Percentiles rank a stretch among this genome's conserved stretches.
phyloP scores from a whole-genome alignment of 2,888 invertebrate species.

The Slavum lentiscoides region DNA sequence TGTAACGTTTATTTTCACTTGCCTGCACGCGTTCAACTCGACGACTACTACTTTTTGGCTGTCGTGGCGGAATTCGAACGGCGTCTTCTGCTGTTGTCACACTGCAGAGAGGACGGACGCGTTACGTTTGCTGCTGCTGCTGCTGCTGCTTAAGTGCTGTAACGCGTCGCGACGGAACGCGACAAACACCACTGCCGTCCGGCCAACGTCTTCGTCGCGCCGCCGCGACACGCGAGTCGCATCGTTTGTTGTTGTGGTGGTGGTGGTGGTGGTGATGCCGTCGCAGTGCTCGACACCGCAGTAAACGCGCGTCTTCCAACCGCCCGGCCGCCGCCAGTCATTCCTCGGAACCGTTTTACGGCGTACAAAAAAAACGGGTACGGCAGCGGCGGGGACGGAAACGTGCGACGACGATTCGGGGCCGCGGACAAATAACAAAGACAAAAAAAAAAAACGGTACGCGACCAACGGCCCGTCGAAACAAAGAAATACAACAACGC shows the following conservation, averaged over 20 bases:
- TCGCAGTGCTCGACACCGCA: neutral
- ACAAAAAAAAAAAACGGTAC: neutral
- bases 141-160: constrained; percentile 2
- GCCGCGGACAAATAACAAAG: neutral
- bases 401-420: too few species aligned
- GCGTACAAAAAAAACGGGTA: neutral
- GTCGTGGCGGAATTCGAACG: too few species aligned
- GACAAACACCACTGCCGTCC: constrained; percentile 47
- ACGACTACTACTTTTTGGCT: too few species aligned
- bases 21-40: too few species aligned
- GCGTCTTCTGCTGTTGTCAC: too few species aligned
- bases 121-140: neutral
- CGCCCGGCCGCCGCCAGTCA: constrained; percentile 6
- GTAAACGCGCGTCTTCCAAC: neutral
- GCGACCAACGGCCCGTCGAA: neutral
- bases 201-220: neutral
- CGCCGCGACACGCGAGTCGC: neutral
- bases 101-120: too few species aligned
- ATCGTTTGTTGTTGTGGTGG: neutral
- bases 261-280: too few species aligned
- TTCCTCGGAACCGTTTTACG: neutral
- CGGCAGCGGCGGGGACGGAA: too few species aligned
- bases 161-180: constrained; percentile 4
- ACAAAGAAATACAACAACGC: constrained; percentile 8
- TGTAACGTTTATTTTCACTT: too few species aligned